Percentiles rank a stretch among this genome's conserved stretches.
Conservation (phyloP, 2,797 vertebrate genomes). For the Zalophus californianus region DNA sequence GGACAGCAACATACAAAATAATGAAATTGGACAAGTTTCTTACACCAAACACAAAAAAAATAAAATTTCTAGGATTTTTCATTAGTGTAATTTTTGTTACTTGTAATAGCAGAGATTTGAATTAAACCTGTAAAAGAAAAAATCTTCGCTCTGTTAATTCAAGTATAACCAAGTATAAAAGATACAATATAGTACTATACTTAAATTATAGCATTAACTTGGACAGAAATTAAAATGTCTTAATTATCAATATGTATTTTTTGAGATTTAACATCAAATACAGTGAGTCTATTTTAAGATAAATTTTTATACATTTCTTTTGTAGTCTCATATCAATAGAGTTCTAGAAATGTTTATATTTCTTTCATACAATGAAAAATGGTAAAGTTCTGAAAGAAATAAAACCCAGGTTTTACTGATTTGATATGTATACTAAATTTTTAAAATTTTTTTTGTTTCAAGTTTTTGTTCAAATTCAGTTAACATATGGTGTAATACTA, state of each 20-base stretch:
- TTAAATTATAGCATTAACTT: constrained; percentile 29
- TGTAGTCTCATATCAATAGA: not conserved
- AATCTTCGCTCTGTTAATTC: constrained; percentile 21
- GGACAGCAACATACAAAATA: too few species aligned
- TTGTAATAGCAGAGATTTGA: not conserved
- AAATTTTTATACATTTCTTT: constrained; percentile 33
- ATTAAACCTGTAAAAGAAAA: not conserved
- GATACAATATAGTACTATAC: not conserved
- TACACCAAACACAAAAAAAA: too few species aligned
- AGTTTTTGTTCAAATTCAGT: not conserved
- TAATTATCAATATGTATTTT: not conserved
- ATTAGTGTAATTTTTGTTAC: not conserved
- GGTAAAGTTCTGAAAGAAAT: not conserved
- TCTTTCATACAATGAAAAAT: constrained; percentile 5
- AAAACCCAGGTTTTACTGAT: not conserved
- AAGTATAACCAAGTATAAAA: constrained; percentile 45
- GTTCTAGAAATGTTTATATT: constrained; percentile 22
- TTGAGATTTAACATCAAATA: constrained; percentile 43
- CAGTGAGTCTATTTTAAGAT: not conserved
- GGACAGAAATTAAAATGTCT: constrained; percentile 1
- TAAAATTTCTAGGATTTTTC: not conserved
- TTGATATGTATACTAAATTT: not conserved
- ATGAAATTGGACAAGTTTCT: too few species aligned
- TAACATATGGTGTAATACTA: not conserved
- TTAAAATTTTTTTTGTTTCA: not conserved